These are phyloP conservation scores for Mormyrus lacerda DNA, from an alignment of 2,113 vertebrate species.

Conservation along the genomic window DNA sequence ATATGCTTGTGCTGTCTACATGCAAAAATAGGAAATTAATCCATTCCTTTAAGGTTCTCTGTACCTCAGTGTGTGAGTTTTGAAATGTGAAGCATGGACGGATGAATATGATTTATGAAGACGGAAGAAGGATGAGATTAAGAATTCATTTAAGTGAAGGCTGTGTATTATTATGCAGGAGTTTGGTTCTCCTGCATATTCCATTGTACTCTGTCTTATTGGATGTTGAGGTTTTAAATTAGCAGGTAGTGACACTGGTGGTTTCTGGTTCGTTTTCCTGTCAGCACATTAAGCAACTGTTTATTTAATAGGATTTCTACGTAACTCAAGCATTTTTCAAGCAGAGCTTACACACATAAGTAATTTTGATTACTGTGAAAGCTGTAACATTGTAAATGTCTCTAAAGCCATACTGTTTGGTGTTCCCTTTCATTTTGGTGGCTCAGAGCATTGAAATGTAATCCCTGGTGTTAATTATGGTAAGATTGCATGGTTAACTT, in stretches of 20 bases:
- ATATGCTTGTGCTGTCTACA: background rate
- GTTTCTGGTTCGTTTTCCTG: background rate
- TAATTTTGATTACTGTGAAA: background rate
- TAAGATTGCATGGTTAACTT: background rate
- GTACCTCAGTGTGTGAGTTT: constrained; percentile 13
- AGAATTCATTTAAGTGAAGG: background rate
- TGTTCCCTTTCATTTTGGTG: background rate
- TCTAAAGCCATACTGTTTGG: background rate
- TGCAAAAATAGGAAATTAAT: constrained; percentile 2
- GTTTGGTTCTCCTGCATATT: background rate
- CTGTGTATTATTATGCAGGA: background rate
- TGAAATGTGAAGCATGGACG: background rate
- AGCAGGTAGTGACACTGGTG: background rate
- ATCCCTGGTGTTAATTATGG: background rate
- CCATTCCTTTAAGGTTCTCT: constrained; percentile 11
- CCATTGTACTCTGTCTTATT: background rate
- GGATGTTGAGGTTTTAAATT: background rate
- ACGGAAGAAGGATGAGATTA: background rate
- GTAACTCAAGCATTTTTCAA: background rate
- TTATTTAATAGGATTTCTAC: background rate
- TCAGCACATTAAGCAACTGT: background rate
- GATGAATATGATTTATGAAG: constrained; percentile 14
- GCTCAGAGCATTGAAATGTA: background rate
- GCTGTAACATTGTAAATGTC: background rate
- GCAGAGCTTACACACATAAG: background rate